A percentile compares a stretch with the other conserved stretches of the same genome.
Evolutionary conservation across 2,797 vertebrate species (phyloP).

Genomic region (Coluber constrictor): DNA sequence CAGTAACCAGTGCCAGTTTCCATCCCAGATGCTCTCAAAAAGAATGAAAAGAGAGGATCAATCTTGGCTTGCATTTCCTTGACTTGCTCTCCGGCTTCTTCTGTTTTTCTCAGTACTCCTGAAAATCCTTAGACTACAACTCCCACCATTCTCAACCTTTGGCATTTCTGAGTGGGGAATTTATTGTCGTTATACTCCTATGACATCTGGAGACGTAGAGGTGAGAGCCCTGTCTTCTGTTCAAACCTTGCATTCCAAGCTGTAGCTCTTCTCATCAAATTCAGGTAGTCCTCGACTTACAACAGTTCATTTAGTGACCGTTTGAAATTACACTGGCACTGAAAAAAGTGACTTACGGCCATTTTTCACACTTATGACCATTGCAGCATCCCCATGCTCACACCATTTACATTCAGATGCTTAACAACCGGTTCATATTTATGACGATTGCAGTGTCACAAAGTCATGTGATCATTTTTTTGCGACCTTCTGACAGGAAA

Average conservation of each 20-base stretch:
- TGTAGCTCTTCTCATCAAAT: not conserved
- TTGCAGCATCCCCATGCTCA: no score
- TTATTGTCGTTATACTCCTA: not conserved
- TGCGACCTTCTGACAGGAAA: not conserved
- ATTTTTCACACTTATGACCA: not conserved
- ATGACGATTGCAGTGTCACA: not conserved
- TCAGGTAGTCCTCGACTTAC: not conserved
- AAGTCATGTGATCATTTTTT: not conserved
- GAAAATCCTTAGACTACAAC: not conserved
- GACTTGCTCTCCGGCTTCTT: not conserved
- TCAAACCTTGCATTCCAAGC: not conserved
- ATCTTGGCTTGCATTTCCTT: not conserved
- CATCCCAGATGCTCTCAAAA: not conserved
- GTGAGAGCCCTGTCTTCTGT: not conserved
- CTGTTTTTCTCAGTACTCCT: not conserved
- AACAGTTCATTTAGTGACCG: not conserved
- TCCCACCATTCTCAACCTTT: not conserved
- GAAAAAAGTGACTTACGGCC: not conserved
- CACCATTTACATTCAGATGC: not conserved
- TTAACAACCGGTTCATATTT: not conserved
- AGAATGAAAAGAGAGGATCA: not conserved
- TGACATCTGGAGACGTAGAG: not conserved
- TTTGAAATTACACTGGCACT: not conserved
- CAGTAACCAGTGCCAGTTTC: not conserved
- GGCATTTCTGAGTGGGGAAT: not conserved